A percentile compares a stretch with the other conserved stretches of the same genome.
These are phyloP conservation scores for Acridotheres tristis DNA, from an alignment of 2,797 vertebrate genomes.

Conservation along the genomic window DNA sequence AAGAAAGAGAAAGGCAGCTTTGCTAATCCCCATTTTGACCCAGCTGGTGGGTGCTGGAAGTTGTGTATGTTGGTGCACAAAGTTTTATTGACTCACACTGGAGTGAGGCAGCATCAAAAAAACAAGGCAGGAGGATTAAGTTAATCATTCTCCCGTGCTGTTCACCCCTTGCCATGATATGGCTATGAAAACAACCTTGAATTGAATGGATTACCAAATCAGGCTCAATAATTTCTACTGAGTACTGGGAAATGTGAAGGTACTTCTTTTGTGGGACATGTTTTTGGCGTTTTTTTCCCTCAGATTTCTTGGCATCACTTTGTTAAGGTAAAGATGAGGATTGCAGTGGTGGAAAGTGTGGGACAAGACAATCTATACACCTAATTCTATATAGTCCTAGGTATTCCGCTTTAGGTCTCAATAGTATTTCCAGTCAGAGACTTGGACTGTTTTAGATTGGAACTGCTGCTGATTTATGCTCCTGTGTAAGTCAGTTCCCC, in stretches of 20 bases:
- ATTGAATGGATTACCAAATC: constrained; percentile 61
- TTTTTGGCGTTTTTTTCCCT: not conserved
- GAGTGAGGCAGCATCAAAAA: constrained; percentile 41
- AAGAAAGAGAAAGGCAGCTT: constrained; percentile 59
- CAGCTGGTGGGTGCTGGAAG: not conserved
- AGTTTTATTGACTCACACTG: constrained; percentile 51
- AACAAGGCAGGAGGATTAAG: constrained; percentile 15
- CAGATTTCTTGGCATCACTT: not conserved
- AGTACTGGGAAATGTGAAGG: constrained; percentile 35
- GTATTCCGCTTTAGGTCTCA: not conserved
- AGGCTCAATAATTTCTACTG: not conserved
- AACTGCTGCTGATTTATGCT: not conserved
- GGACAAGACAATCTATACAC: not conserved
- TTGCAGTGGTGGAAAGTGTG: not conserved
- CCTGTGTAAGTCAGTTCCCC: not conserved
- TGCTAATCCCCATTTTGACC: constrained; percentile 65
- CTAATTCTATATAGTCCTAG: not conserved
- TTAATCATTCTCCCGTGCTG: constrained; percentile 67
- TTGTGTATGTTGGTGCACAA: not conserved
- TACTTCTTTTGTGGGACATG: not conserved
- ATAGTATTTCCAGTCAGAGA: not conserved
- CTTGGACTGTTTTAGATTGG: not conserved
- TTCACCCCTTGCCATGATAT: not conserved
- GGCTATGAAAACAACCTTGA: constrained; percentile 61
- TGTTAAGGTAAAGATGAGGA: not conserved